phyloP scores from a whole-genome alignment of 2,888 invertebrate species.

The Noctua pronuba region DNA sequence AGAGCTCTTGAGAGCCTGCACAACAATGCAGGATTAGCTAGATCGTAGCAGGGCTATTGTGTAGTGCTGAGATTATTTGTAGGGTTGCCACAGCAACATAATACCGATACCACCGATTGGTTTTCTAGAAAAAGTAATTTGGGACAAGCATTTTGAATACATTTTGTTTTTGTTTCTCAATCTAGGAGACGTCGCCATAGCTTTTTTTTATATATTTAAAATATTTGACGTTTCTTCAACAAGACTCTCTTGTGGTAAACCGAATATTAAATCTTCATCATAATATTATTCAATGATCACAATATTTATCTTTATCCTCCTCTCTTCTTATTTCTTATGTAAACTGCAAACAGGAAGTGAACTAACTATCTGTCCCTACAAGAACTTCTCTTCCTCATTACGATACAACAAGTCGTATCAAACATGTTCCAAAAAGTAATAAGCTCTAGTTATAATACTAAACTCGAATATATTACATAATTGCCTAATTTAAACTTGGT shows the following conservation, averaged over 20 bases:
- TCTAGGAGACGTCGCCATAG: neutral
- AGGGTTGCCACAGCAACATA: slow-evolving; percentile 42
- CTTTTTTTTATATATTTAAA: neutral
- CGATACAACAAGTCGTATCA: neutral
- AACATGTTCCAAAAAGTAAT: slow-evolving; percentile 8
- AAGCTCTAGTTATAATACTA: slow-evolving; percentile 18
- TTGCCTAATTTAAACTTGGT: slow-evolving; percentile 49
- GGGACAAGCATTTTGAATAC: neutral
- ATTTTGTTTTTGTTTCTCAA: neutral
- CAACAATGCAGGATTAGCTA: slow-evolving; percentile 63
- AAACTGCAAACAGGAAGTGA: neutral
- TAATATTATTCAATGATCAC: neutral
- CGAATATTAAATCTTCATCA: too few relatives aligned
- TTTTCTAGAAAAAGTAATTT: neutral
- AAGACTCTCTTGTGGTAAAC: too few relatives aligned
- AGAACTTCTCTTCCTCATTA: neutral
- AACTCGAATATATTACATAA: slow-evolving; percentile 33
- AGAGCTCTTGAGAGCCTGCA: slow-evolving; percentile 41
- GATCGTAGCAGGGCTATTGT: slow-evolving; percentile 44
- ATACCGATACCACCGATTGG: neutral
- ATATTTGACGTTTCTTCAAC: neutral
- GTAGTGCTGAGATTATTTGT: slow-evolving; percentile 39
- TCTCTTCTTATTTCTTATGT: neutral
- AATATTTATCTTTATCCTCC: neutral
- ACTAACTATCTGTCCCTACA: neutral